Percentiles rank a stretch among this genome's conserved stretches.
These are phyloP conservation scores for Dicrostonyx torquatus DNA, from an alignment of 2,797 vertebrate genomes.

Conservation along the genomic window DNA sequence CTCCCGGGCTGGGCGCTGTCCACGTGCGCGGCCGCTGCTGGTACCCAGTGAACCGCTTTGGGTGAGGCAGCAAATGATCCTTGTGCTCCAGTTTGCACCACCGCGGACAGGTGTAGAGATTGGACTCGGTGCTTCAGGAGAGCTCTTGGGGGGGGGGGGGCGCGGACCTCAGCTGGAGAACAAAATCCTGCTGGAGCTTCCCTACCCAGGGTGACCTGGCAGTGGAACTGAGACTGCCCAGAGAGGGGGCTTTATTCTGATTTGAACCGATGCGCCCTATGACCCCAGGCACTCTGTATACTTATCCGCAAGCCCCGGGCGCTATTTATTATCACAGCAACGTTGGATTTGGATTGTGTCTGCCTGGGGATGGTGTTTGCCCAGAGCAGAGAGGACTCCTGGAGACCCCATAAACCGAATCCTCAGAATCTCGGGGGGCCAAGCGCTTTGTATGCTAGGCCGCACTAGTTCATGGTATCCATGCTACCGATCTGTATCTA, in stretches of 20 bases:
- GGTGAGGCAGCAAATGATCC: not conserved
- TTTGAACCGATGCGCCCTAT: not conserved
- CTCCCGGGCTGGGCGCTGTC: constrained; percentile 97
- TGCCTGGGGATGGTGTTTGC: constrained; percentile 21
- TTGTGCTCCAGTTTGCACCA: not conserved
- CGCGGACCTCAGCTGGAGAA: not conserved
- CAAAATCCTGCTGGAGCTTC: not conserved
- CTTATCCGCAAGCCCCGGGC: constrained; percentile 68
- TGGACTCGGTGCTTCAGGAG: not conserved
- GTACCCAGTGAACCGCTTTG: constrained; percentile 83
- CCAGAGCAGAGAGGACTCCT: constrained; percentile 50
- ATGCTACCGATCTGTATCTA: constrained; percentile 86
- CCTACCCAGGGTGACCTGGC: not conserved
- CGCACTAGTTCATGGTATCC: constrained; percentile 88
- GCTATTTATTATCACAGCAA: constrained; percentile 83
- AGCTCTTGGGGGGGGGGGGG: not conserved
- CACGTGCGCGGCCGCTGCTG: constrained; percentile 89
- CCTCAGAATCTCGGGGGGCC: constrained; percentile 21
- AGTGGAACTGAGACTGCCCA: constrained; percentile 14
- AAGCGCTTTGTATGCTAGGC: constrained; percentile 75
- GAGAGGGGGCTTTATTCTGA: constrained; percentile 48
- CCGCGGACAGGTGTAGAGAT: not conserved
- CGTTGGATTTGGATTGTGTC: constrained; percentile 52
- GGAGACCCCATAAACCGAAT: constrained; percentile 55
- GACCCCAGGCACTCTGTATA: constrained; percentile 4